phyloP scores from a whole-genome alignment of 2,888 invertebrate species.

The Parnassius glacialis region DNA sequence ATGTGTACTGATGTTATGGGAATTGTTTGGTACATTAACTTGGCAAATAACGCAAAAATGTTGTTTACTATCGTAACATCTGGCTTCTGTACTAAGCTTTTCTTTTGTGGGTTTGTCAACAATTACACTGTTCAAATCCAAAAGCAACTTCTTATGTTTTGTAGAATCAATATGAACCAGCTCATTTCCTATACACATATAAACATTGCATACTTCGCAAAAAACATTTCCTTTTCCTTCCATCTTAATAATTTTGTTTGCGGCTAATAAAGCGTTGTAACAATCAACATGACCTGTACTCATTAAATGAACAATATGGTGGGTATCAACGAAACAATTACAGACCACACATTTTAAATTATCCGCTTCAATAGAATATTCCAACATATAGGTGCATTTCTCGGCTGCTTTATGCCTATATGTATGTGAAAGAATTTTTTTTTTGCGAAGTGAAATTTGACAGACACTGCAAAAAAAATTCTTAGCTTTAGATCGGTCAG shows the following conservation, averaged over 20 bases:
- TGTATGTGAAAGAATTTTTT: not conserved
- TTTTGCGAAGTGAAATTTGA: not conserved
- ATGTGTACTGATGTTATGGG: not conserved
- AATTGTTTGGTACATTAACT: not conserved
- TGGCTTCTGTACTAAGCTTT: not conserved
- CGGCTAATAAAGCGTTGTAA: too few relatives aligned
- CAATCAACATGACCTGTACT: too few relatives aligned
- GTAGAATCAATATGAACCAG: slow-evolving; percentile 1
- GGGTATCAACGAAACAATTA: not conserved
- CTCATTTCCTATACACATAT: slow-evolving; percentile 5
- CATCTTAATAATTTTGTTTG: too few relatives aligned
- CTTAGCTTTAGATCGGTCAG: not conserved
- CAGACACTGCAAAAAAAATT: not conserved
- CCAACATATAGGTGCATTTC: not conserved
- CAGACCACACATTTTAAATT: slow-evolving; percentile 16
- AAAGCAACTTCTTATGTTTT: not conserved
- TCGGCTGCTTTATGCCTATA: not conserved
- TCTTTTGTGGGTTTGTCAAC: not conserved
- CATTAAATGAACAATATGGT: not conserved
- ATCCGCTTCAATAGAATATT: not conserved
- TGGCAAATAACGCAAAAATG: slow-evolving; percentile 8
- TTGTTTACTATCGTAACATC: not conserved
- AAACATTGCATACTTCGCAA: too few relatives aligned
- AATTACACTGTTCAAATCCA: not conserved
- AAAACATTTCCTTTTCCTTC: too few relatives aligned